phyloP scores from a whole-genome alignment of 2,113 vertebrate species.

The Bujurquina vittata region DNA sequence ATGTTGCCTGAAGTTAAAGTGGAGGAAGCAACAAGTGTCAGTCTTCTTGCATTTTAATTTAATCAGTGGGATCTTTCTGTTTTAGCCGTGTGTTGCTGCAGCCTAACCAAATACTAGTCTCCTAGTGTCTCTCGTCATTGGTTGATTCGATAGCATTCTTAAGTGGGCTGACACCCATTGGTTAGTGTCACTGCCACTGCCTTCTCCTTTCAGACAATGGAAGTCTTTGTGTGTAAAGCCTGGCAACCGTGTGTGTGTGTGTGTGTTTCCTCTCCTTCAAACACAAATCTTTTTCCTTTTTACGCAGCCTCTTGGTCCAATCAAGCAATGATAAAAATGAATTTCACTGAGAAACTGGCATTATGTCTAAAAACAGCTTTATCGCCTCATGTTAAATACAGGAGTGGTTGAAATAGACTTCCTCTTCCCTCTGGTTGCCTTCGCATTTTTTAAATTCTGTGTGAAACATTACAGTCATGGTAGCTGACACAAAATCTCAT shows the following conservation, averaged over 20 bases:
- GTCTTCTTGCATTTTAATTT: slow-evolving; percentile 17
- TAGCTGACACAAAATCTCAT: slow-evolving; percentile 29
- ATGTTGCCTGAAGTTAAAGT: background rate
- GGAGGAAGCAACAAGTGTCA: background rate
- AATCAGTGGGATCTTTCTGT: slow-evolving; percentile 1
- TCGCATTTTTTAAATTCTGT: slow-evolving; percentile 3
- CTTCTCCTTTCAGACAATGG: slow-evolving; percentile 65
- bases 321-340: slow-evolving; percentile 38
- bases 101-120: slow-evolving; percentile 34
- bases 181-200: slow-evolving; percentile 64
- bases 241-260: slow-evolving; percentile 22
- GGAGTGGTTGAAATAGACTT: slow-evolving; percentile 21
- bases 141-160: slow-evolving; percentile 52
- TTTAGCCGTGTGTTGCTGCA: slow-evolving; percentile 33
- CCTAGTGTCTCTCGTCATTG: slow-evolving; percentile 42
- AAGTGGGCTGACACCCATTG: slow-evolving; percentile 64
- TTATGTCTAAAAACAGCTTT: background rate
- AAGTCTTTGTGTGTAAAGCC: slow-evolving; percentile 62
- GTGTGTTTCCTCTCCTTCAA: slow-evolving; percentile 34
- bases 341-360: slow-evolving; percentile 14
- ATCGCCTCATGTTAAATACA: slow-evolving; percentile 9
- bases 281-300: slow-evolving; percentile 30
- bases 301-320: slow-evolving; percentile 20
- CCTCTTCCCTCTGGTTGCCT: slow-evolving; percentile 35
- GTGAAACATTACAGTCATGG: background rate